phyloP scores from a whole-genome alignment of 2,797 vertebrate species.

The Acipenser transmontanus region DNA sequence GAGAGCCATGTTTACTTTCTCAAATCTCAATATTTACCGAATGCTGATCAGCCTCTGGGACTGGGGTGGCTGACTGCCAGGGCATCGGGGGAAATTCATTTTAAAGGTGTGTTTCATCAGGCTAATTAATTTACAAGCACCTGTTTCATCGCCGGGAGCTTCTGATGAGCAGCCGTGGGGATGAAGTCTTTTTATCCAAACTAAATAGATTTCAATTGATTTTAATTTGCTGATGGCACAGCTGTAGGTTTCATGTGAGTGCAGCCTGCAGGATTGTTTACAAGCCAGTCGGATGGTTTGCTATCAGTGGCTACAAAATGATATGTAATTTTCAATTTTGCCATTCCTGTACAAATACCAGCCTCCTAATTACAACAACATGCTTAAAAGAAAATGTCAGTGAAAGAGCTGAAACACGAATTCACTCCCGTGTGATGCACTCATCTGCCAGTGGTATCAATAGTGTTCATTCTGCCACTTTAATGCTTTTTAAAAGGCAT shows the following conservation, averaged over 20 bases:
- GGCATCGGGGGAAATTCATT: conserved; percentile 60
- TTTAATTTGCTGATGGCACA: conserved; percentile 66
- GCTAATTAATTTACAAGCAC: conserved; percentile 87
- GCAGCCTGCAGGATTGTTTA: conserved; percentile 28
- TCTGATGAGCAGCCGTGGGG: conserved; percentile 58
- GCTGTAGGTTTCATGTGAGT: conserved; percentile 51
- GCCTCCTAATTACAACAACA: conserved; percentile 13
- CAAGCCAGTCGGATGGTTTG: conserved; percentile 20
- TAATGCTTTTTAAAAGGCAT: neutral
- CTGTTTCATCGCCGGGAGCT: conserved; percentile 71
- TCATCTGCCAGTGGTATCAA: conserved; percentile 3
- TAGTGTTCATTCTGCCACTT: neutral
- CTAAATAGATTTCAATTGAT: conserved; percentile 70
- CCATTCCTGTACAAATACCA: neutral
- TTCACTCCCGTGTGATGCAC: neutral
- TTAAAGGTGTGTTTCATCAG: conserved; percentile 76
- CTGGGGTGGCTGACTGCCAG: conserved; percentile 72
- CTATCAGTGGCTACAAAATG: conserved; percentile 23
- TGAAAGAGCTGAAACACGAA: neutral
- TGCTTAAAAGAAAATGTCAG: conserved; percentile 7
- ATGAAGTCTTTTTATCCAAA: conserved; percentile 53
- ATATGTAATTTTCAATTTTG: conserved; percentile 12
- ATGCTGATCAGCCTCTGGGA: conserved; percentile 74
- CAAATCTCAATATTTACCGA: conserved; percentile 92
- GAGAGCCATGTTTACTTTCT: conserved; percentile 77